phyloP scores from a whole-genome alignment of 1,140 invertebrate species.

The Ruditapes philippinarum region DNA sequence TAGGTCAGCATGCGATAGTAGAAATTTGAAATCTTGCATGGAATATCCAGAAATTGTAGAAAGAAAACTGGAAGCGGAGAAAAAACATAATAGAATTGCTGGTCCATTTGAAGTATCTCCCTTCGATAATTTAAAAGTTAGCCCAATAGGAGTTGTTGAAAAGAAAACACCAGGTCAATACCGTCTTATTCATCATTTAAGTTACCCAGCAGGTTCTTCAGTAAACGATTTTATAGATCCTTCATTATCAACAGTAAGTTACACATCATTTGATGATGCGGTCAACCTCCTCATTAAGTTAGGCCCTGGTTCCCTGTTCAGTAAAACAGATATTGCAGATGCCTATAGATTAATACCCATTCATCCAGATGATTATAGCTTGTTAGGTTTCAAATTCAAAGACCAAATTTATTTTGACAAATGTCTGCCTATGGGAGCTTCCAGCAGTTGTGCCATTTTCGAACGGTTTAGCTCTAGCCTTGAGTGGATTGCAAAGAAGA shows the following conservation, averaged over 20 bases:
- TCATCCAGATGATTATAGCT: neutral
- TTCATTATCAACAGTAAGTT: no score
- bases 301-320: neutral
- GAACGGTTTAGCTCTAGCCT: constrained; percentile 34
- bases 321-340: no score
- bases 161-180: neutral
- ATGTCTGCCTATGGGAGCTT: constrained; percentile 46
- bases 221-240: neutral
- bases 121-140: neutral
- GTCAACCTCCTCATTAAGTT: constrained; percentile 13
- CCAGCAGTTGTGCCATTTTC: constrained; percentile 29
- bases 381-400: neutral
- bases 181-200: constrained; percentile 1
- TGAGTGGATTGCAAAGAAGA: neutral
- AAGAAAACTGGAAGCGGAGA: neutral
- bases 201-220: neutral
- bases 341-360: constrained; percentile 24
- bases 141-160: neutral
- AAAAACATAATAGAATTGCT: neutral
- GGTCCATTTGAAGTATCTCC: neutral
- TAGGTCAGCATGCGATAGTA: neutral
- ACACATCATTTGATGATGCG: no score
- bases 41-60: neutral
- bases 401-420: constrained; percentile 28
- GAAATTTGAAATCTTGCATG: neutral